These are phyloP conservation scores for Onchidella celtica DNA, from an alignment of 2,888 invertebrate genomes.

Conservation along the genomic window DNA sequence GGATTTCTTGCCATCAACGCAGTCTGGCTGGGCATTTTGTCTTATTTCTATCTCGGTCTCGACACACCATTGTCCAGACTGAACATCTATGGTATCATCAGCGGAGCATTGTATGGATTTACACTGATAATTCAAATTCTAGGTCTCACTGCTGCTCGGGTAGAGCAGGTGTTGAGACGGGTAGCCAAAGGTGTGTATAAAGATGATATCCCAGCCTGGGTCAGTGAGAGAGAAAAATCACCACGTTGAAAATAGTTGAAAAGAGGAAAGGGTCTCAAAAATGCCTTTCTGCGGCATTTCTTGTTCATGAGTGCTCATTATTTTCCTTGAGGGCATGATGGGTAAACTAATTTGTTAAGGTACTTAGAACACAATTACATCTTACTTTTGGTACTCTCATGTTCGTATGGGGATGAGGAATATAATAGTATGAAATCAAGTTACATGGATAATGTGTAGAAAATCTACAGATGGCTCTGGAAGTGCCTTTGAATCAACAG, in stretches of 20 bases:
- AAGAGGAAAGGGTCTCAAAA: too few relatives aligned
- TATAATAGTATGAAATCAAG: too few relatives aligned
- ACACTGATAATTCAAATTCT: slow-evolving; percentile 63
- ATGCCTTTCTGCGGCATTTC: too few relatives aligned
- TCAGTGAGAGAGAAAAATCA: slow-evolving; percentile 48
- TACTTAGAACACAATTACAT: too few relatives aligned
- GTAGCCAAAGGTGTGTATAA: slow-evolving; percentile 57
- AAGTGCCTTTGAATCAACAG: too few relatives aligned
- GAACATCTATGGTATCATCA: slow-evolving; percentile 66
- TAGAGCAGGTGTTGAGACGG: slow-evolving; percentile 56
- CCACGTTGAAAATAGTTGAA: background rate
- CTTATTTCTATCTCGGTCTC: slow-evolving; percentile 61
- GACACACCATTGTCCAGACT: slow-evolving; percentile 59
- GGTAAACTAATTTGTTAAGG: too few relatives aligned
- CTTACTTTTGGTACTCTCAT: too few relatives aligned
- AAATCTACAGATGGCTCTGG: too few relatives aligned
- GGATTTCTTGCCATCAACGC: slow-evolving; percentile 58
- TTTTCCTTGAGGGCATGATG: too few relatives aligned
- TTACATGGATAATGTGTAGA: too few relatives aligned
- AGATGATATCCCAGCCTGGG: slow-evolving; percentile 58
- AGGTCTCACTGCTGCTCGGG: slow-evolving; percentile 61
- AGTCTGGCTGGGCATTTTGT: slow-evolving; percentile 62
- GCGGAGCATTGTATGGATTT: slow-evolving; percentile 66
- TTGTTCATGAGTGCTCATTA: too few relatives aligned
- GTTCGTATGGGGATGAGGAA: too few relatives aligned